Evolutionary conservation across 2,888 invertebrate genomes (phyloP).

Genomic region (Tanypteryx hageni): DNA sequence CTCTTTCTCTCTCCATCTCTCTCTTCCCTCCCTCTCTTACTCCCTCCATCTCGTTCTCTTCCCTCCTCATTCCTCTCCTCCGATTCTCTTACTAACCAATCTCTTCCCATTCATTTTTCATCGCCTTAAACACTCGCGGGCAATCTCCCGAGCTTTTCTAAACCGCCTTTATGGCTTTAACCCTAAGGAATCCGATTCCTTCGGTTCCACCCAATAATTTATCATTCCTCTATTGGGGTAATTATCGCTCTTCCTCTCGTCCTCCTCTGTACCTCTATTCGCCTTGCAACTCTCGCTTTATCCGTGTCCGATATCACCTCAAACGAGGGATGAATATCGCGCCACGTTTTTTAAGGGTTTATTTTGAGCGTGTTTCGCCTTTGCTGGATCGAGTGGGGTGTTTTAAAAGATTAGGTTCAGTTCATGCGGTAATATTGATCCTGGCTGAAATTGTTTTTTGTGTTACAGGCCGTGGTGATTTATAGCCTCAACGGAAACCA

Average conservation of each 20-base stretch:
- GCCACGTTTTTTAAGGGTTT: not conserved
- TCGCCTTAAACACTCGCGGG: slow-evolving; percentile 11
- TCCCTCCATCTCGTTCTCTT: not conserved
- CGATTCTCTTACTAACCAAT: not conserved
- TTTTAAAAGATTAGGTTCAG: not conserved
- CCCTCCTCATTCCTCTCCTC: not conserved
- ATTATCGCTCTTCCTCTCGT: not conserved
- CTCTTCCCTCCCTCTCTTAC: not conserved
- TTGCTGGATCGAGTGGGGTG: not conserved
- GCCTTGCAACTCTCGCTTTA: not conserved
- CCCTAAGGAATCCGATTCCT: not conserved
- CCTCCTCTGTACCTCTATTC: not conserved
- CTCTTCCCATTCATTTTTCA: slow-evolving; percentile 25
- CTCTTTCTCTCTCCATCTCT: slow-evolving; percentile 64
- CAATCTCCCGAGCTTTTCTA: not conserved
- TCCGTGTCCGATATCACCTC: not conserved
- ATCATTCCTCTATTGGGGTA: not conserved
- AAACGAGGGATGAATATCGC: not conserved
- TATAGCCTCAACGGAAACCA: slow-evolving; percentile 13
- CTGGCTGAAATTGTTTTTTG: not conserved
- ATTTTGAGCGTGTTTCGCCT: not conserved
- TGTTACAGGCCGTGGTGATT: not conserved
- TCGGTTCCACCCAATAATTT: not conserved
- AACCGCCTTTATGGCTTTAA: not conserved
- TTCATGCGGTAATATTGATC: slow-evolving; percentile 13